phyloP scores from a whole-genome alignment of 2,113 vertebrate species.

The Chiloscyllium plagiosum region DNA sequence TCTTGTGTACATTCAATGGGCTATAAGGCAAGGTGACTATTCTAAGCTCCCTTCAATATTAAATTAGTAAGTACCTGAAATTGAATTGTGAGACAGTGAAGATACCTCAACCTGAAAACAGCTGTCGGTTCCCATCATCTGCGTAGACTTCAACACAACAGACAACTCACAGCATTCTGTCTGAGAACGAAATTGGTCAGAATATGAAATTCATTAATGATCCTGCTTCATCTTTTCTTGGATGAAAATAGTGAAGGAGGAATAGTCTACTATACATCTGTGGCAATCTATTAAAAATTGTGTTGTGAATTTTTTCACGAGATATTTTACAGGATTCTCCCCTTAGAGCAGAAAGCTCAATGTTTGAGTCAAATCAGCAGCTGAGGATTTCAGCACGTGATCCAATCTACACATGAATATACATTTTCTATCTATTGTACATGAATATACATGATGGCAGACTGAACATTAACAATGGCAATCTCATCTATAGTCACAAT shows the following conservation, averaged over 20 bases:
- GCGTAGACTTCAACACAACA: not conserved
- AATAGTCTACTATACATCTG: not conserved
- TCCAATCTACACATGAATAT: not conserved
- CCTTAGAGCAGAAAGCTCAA: not conserved
- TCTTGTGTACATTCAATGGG: not conserved
- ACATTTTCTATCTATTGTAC: too few relatives aligned
- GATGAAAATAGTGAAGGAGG: not conserved
- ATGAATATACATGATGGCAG: not conserved
- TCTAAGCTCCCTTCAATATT: slow-evolving; percentile 33
- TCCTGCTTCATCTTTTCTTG: not conserved
- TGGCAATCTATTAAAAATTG: not conserved
- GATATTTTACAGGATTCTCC: not conserved
- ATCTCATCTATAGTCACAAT: not conserved
- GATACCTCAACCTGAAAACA: slow-evolving; percentile 18
- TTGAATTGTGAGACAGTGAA: not conserved
- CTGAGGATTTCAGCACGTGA: not conserved
- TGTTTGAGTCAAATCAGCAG: not conserved
- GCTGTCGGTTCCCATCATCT: slow-evolving; percentile 2
- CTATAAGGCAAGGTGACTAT: not conserved
- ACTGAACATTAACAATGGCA: not conserved
- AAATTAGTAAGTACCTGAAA: slow-evolving; percentile 22
- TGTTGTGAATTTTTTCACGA: not conserved
- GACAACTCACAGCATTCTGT: not conserved
- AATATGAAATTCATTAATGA: not conserved
- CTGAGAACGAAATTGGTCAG: not conserved